Evolutionary conservation across 2,888 invertebrate genomes (phyloP).

Genomic region (Tolmerus cingulatus): DNA sequence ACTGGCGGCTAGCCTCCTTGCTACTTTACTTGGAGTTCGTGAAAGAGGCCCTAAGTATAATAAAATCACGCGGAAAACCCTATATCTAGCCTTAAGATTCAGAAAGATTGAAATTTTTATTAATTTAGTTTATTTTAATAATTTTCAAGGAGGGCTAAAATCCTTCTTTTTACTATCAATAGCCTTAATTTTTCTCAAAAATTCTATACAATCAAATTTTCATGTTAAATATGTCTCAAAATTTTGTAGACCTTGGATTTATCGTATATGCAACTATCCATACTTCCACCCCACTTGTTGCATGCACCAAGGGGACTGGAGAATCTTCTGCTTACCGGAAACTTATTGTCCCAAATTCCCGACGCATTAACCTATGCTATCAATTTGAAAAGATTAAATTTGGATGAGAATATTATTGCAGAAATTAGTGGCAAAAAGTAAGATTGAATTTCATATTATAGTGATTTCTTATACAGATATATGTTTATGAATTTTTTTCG

Average conservation of each 20-base stretch:
- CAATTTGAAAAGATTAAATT: constrained; percentile 69
- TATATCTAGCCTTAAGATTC: too few relatives aligned
- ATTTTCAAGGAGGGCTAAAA: too few relatives aligned
- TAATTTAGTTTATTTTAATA: too few relatives aligned
- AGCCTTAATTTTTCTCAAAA: too few relatives aligned
- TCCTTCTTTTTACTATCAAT: too few relatives aligned
- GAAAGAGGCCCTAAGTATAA: too few relatives aligned
- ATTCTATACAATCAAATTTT: background rate
- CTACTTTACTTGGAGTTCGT: too few relatives aligned
- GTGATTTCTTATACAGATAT: background rate
- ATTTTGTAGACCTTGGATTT: constrained; percentile 70
- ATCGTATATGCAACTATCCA: constrained; percentile 71
- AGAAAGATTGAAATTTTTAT: too few relatives aligned
- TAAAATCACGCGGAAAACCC: too few relatives aligned
- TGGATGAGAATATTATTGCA: constrained; percentile 76
- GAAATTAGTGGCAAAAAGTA: constrained; percentile 65
- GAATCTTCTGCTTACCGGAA: constrained; percentile 73
- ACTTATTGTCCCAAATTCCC: constrained; percentile 70
- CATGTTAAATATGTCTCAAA: background rate
- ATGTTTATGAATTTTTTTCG: constrained; percentile 2
- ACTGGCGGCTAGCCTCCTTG: too few relatives aligned
- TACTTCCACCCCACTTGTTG: constrained; percentile 72
- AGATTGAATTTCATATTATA: constrained; percentile 43
- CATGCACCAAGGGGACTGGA: constrained; percentile 72
- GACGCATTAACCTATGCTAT: constrained; percentile 69